These are phyloP conservation scores for Hippocampus barbouri DNA, from an alignment of 2,113 vertebrate genomes.

Conservation along the genomic window DNA sequence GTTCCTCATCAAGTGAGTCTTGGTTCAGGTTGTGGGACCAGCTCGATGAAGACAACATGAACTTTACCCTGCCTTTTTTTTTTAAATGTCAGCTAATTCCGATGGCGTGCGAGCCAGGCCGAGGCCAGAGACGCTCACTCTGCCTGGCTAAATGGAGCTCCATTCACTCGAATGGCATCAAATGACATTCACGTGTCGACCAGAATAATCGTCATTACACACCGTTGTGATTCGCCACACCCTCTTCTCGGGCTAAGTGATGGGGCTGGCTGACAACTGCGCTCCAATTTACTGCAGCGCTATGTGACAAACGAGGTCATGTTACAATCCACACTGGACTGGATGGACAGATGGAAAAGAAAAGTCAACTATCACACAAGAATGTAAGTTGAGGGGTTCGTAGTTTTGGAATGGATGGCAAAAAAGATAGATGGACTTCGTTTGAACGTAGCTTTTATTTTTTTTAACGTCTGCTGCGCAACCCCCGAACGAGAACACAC, in stretches of 20 bases:
- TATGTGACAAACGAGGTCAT: no score
- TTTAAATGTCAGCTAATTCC: neutral
- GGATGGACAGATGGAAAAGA: no score
- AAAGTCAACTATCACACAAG: no score
- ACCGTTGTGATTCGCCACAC: neutral
- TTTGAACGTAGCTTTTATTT: no score
- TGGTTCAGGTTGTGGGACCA: neutral
- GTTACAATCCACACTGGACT: no score
- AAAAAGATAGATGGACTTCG: no score
- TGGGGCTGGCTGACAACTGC: no score
- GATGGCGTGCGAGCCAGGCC: neutral
- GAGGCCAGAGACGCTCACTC: conserved; percentile 3
- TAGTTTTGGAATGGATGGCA: no score
- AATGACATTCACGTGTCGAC: conserved; percentile 41
- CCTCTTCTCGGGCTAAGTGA: neutral
- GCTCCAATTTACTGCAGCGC: no score
- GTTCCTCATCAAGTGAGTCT: neutral
- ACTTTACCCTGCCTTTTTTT: neutral
- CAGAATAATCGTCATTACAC: conserved; percentile 35
- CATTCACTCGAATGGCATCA: conserved; percentile 15
- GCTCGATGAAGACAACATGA: neutral
- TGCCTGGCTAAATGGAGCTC: conserved; percentile 22
- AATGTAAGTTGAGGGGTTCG: no score
- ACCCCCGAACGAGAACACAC: no score
- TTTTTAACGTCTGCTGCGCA: no score